Conservation (phyloP, 2,113 vertebrate genomes). For the Nipponia nippon region DNA sequence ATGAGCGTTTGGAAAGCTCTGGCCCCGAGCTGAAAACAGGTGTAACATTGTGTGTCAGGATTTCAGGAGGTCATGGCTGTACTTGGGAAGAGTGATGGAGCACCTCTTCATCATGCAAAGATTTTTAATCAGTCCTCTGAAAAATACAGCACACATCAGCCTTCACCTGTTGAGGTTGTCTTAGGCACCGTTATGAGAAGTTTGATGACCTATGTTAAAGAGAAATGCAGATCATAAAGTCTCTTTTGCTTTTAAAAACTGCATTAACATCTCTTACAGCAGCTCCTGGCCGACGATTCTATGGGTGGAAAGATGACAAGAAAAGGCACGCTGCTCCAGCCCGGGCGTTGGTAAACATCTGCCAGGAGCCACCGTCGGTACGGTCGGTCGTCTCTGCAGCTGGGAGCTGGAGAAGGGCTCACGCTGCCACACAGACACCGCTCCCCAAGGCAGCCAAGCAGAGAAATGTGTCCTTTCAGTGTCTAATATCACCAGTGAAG, state of each 20-base stretch:
- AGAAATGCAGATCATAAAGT: not conserved
- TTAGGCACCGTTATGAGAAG: not conserved
- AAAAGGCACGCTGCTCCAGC: not conserved
- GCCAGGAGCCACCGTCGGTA: not conserved
- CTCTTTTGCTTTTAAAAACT: not conserved
- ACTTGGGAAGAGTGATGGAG: not conserved
- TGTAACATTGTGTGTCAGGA: accelerated
- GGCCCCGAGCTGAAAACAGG: not conserved
- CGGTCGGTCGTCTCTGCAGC: accelerated
- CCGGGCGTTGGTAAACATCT: not conserved
- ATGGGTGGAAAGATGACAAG: not conserved
- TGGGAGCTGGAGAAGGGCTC: not conserved
- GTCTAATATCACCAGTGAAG: not conserved
- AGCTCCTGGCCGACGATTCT: not conserved
- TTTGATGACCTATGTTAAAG: not conserved
- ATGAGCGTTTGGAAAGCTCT: not conserved
- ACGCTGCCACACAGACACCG: accelerated
- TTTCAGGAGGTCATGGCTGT: not conserved
- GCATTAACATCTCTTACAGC: not conserved
- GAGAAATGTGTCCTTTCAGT: not conserved
- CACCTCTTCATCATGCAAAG: not conserved
- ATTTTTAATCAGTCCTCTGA: not conserved
- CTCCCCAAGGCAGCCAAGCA: not conserved
- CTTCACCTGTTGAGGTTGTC: not conserved
- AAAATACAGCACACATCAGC: not conserved